Conservation (phyloP, 37 sponge, comb jelly and placozoan species). For the Mnemiopsis leidyi region DNA sequence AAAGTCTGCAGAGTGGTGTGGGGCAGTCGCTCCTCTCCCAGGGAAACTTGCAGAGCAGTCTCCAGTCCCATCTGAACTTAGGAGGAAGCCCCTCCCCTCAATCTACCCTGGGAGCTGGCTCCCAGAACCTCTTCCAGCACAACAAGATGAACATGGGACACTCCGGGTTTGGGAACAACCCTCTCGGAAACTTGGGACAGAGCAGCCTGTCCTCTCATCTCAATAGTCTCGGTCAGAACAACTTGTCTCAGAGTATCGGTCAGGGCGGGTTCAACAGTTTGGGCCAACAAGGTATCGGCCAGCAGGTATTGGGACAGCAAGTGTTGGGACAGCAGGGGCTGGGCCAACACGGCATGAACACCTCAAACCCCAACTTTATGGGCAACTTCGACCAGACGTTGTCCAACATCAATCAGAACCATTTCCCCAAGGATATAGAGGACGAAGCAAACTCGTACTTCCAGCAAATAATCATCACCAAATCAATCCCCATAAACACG, state of each 20-base stretch:
- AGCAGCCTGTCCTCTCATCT: background rate
- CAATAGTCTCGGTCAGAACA: background rate
- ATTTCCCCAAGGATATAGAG: conserved; percentile 77
- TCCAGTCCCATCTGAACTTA: background rate
- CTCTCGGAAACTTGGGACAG: conserved; percentile 11
- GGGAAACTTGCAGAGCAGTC: background rate
- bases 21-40: background rate
- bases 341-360: conserved; percentile 45
- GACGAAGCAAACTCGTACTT: conserved; percentile 95
- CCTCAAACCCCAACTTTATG: background rate
- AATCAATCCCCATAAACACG: conserved; percentile 79
- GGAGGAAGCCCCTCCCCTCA: conserved; percentile 12
- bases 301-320: background rate
- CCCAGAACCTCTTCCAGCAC: conserved; percentile 25
- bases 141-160: conserved; percentile 22
- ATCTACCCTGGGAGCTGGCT: conserved; percentile 3
- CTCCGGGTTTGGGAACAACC: background rate
- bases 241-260: background rate
- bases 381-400: conserved; percentile 68
- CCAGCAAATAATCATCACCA: conserved; percentile 74
- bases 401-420: conserved; percentile 65
- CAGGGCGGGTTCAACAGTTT: background rate
- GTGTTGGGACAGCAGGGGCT: conserved; percentile 23
- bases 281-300: conserved; percentile 18
- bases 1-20: background rate